Conservation (phyloP, 2,113 vertebrate genomes). For the Octodon degus region DNA sequence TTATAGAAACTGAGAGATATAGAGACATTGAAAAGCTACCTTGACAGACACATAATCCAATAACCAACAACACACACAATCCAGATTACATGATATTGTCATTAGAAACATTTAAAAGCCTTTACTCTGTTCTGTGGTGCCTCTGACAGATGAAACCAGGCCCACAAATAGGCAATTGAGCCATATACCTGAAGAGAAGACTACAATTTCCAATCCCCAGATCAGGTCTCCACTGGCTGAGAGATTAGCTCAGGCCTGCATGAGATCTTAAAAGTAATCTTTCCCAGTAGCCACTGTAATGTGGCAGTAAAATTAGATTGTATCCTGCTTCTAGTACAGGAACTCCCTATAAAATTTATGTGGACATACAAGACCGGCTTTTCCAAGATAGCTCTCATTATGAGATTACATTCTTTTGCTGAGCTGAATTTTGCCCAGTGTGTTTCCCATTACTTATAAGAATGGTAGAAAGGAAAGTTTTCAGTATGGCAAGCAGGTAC, state of each 20-base stretch:
- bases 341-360: neutral
- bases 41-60: too few relatives aligned
- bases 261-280: neutral
- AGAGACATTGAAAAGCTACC: neutral
- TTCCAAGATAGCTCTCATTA: neutral
- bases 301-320: neutral
- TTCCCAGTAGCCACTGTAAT: neutral
- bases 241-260: too few relatives aligned
- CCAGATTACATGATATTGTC: too few relatives aligned
- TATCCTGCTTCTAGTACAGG: neutral
- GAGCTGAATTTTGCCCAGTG: neutral
- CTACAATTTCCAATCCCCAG: too few relatives aligned
- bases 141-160: too few relatives aligned
- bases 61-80: too few relatives aligned
- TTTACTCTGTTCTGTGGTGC: too few relatives aligned
- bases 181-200: too few relatives aligned
- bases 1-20: neutral
- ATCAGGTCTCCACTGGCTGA: too few relatives aligned
- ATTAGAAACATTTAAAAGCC: too few relatives aligned
- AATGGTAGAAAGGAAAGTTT: neutral
- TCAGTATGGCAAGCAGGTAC: neutral
- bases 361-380: neutral
- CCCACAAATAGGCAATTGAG: too few relatives aligned
- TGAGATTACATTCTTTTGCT: neutral
- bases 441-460: neutral